These are phyloP conservation scores for Pyrrhosoma nymphula DNA, from an alignment of 2,888 invertebrate genomes.

Conservation along the genomic window DNA sequence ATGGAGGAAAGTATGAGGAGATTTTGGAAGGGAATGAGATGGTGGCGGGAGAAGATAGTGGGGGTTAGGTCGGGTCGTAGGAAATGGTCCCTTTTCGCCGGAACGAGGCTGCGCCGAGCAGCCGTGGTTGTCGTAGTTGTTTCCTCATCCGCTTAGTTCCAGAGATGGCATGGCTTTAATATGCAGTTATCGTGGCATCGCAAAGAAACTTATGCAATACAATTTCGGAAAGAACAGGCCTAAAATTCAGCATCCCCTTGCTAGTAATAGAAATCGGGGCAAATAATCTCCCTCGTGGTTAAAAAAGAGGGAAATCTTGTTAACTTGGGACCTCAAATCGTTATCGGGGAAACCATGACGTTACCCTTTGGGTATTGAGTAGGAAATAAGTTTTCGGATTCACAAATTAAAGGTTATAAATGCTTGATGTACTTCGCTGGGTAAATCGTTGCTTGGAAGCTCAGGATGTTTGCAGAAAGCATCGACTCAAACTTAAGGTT, in stretches of 20 bases:
- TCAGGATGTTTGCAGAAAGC: not conserved
- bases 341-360: not conserved
- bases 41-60: too few species aligned
- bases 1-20: not conserved
- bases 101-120: not conserved
- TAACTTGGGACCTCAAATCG: not conserved
- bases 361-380: not conserved
- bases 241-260: not conserved
- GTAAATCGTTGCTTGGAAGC: not conserved
- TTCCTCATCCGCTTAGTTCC: slow-evolving; percentile 22
- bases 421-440: not conserved
- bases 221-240: slow-evolving; percentile 30
- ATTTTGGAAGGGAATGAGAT: not conserved
- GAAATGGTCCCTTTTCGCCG: too few species aligned
- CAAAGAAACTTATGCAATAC: slow-evolving; percentile 40
- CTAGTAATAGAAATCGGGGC: not conserved
- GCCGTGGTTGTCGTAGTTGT: not conserved
- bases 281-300: not conserved
- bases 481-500: too few species aligned
- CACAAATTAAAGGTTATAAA: not conserved
- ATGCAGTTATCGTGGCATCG: slow-evolving; percentile 49
- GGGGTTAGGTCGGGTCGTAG: too few species aligned
- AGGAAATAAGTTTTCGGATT: not conserved
- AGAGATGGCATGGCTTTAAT: slow-evolving; percentile 14
- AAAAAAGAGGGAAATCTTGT: slow-evolving; percentile 2